Evolutionary conservation across 2,888 invertebrate genomes (phyloP), one percentile per base, ranked within the genome.

Genomic region (Carabus problematicus): DNA sequence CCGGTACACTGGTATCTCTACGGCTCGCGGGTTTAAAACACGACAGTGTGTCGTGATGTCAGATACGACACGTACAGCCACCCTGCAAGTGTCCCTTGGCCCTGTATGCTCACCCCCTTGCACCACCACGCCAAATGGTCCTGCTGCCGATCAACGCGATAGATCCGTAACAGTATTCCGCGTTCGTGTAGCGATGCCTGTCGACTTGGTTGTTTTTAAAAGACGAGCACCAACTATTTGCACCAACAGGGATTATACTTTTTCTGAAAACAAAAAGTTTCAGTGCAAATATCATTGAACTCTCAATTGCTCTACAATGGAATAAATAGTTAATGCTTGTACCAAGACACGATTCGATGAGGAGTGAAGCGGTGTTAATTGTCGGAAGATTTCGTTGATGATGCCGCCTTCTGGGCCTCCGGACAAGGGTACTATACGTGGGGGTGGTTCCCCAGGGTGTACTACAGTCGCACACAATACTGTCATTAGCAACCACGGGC

Each of bases 401-500:
- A 29, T 29, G 29, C 29, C 29, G 29, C 29, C 29, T 6, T 2
- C 29, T 6, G 29, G 29, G 6, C 6, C 29, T 29, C 29, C 6
- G 29, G 29, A 29, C 6, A 29, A 29, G 29, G 29, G 29, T 29
- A 29, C 3, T 29, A 29, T 6, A 29, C 6, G 29, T 29, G 29
- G 29, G 6, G 29, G 29, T 29, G 29, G 29, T 2, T 60, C 61
- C 67, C 67, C 12, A 16, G 54, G 61, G 67, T 54, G 52, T 42
- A 54, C 39, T 64, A 45, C 42, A 43, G 45, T 18, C 18, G 64
- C 70, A 72, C 74, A 75, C 75, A 75, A 75, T 75, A 72, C 74
- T 73, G 73, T 75, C 75, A 74, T 75, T 75, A 75, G 75, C 72
- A 74, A 74, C 75, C 73, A 71, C 74, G 71, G 66, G 70, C 72